A percentile compares a stretch with the other conserved stretches of the same genome.
Conservation (phyloP, 2,113 vertebrate species). For the Hippocampus guttulatus region DNA sequence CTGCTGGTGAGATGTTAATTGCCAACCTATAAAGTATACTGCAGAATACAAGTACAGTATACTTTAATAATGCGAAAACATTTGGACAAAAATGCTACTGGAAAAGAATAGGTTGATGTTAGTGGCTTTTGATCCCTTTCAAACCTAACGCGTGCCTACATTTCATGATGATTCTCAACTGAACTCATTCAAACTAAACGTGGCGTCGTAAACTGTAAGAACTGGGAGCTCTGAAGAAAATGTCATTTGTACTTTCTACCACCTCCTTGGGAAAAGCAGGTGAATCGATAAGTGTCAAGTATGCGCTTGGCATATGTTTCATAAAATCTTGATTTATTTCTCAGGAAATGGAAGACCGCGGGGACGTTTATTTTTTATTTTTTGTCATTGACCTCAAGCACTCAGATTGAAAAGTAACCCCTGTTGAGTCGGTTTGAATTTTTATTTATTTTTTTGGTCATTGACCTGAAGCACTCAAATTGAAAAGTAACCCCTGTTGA, state of each 20-base stretch:
- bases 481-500: not conserved
- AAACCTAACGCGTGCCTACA: not conserved
- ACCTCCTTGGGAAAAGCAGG: not conserved
- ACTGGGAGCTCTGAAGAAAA: not conserved
- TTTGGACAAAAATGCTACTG: too few species aligned
- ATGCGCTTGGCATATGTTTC: not conserved
- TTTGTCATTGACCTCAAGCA: too few species aligned
- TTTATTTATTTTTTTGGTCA: too few species aligned
- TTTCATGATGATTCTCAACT: not conserved
- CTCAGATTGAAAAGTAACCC: too few species aligned
- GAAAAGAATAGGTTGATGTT: too few species aligned
- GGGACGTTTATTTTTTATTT: too few species aligned
- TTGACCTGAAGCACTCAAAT: not conserved
- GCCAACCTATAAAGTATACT: too few species aligned
- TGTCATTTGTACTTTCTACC: not conserved
- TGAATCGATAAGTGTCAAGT: not conserved
- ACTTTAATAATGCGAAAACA: too few species aligned
- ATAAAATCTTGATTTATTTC: not conserved
- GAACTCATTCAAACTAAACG: not conserved
- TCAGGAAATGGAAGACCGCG: not conserved
- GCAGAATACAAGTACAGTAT: too few species aligned
- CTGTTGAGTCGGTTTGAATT: too few species aligned
- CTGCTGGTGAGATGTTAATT: too few species aligned
- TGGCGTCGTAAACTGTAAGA: not conserved
- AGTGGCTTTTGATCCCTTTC: too few species aligned